Evolutionary conservation across 2,888 invertebrate species (phyloP), one percentile per base, ranked within the genome.

Genomic region (Rhagophthalmus giganteus): DNA sequence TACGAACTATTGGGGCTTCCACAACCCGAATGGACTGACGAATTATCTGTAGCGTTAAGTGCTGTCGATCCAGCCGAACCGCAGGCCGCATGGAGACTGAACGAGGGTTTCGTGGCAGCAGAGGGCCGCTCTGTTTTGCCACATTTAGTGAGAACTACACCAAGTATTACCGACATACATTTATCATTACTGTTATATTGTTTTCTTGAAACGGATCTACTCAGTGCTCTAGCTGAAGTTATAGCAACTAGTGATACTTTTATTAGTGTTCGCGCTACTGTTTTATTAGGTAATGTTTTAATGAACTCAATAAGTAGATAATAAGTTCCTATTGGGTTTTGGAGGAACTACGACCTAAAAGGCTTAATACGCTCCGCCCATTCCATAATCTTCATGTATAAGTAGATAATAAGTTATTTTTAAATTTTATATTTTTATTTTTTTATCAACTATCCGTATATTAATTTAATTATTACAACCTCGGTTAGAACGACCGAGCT

Each of bases 61-160:
- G 91, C 92, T 27, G 86, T 94, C 53, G 93, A 95, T 81, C 92
- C 93, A 2, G 87, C 89, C 13, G 87, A 87, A 71, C 86, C 86
- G 63, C 85, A 85, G 73, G 90, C 94, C 58, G 81, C 86, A 1
- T 97, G 95, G 94, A 83, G 90, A 62, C 76, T 97, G 14, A 87
- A 86, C 63, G 94, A 95, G 72, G 96, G 94, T 24, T 97, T 97
- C 72, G 89, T 97, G n/a, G 93, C 90, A 8, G 88, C 90, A 47
- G 97, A 97, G 77, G 95, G 94, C 33, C 83, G 84, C 49, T 83
- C 83, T 42, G 85, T 95, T 63, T 76, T 97, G 72, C 94, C 95
- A 55, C 90, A 92, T 71, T 79, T 94, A 54, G 87, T 91, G 38
- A 86, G 86, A 59, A 86, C 82, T 54, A 90, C 94, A 53, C 90